A percentile compares a stretch with the other conserved stretches of the same genome.
Evolutionary conservation across 1,140 invertebrate genomes (phyloP).

Genomic region (Agraylea sexmaculata): DNA sequence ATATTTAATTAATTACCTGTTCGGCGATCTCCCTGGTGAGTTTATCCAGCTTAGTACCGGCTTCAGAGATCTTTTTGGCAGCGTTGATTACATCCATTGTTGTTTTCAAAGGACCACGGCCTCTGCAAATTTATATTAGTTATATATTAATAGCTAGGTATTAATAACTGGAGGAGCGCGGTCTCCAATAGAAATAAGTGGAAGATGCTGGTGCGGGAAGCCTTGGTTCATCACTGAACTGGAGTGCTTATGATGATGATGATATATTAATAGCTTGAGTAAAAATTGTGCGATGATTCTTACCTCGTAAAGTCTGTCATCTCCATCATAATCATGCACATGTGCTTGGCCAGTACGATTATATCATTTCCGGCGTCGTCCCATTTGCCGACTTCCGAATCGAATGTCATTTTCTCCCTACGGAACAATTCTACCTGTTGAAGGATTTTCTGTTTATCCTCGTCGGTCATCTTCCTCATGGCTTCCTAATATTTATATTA

Average conservation of each 20-base stretch:
- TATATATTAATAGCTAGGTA: too few relatives aligned
- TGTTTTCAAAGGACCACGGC: slow-evolving; percentile 92
- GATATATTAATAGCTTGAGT: too few relatives aligned
- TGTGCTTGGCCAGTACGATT: slow-evolving; percentile 97
- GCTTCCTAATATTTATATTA: slow-evolving; percentile 52
- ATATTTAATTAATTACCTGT: slow-evolving; percentile 33
- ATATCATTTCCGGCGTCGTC: slow-evolving; percentile 99
- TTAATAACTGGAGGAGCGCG: too few relatives aligned
- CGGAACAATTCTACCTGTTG: slow-evolving; percentile 90
- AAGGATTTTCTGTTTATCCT: slow-evolving; percentile 95
- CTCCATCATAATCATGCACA: slow-evolving; percentile 99
- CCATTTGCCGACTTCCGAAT: slow-evolving; percentile 98
- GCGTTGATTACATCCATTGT: slow-evolving; percentile 99
- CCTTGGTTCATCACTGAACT: too few relatives aligned
- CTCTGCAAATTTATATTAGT: slow-evolving; percentile 50
- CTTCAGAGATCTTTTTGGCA: slow-evolving; percentile 98
- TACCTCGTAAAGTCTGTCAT: slow-evolving; percentile 99
- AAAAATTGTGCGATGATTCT: background rate
- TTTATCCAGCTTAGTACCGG: slow-evolving; percentile 93
- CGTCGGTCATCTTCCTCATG: slow-evolving; percentile 96
- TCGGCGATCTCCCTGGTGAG: slow-evolving; percentile 94
- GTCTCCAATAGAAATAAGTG: too few relatives aligned
- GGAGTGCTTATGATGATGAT: too few relatives aligned
- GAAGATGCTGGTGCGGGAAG: too few relatives aligned
- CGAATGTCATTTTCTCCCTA: slow-evolving; percentile 91